A percentile compares a stretch with the other conserved stretches of the same genome.
Conservation (phyloP, 2,113 vertebrate genomes). For the Monopterus albus region DNA sequence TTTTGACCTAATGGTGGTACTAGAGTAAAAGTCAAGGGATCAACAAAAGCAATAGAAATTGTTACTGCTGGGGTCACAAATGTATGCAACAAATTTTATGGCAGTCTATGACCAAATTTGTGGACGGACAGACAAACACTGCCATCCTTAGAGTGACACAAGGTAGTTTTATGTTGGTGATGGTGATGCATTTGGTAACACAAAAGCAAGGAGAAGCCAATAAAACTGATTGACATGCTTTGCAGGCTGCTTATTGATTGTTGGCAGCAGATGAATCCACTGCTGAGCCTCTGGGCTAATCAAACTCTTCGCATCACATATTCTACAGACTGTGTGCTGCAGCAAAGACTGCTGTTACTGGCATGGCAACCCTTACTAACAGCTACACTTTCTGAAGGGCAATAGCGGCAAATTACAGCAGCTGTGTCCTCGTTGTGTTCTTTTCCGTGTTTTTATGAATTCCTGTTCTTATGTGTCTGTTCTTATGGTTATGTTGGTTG, state of each 20-base stretch:
- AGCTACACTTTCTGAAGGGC: slow-evolving; percentile 58
- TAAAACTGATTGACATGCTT: slow-evolving; percentile 74
- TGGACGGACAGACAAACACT: neutral
- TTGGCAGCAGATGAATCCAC: slow-evolving; percentile 65
- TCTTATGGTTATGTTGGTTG: no score
- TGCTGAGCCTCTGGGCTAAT: slow-evolving; percentile 64
- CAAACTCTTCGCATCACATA: slow-evolving; percentile 66
- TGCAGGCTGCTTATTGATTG: slow-evolving; percentile 64
- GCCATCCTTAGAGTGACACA: slow-evolving; percentile 3
- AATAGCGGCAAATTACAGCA: no score
- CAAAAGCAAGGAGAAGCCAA: slow-evolving; percentile 66
- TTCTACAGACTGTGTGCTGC: slow-evolving; percentile 54
- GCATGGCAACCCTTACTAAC: slow-evolving; percentile 41
- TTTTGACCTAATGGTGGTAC: neutral
- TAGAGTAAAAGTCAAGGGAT: neutral
- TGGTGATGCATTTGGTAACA: slow-evolving; percentile 58
- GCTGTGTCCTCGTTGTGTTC: no score
- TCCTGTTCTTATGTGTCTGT: no score
- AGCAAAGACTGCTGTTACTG: slow-evolving; percentile 53
- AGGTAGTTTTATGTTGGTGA: slow-evolving; percentile 33
- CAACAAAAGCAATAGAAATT: neutral
- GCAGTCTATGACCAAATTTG: slow-evolving; percentile 4
- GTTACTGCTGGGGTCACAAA: neutral
- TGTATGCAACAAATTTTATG: neutral
- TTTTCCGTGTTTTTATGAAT: no score